Evolutionary conservation across 2,888 invertebrate species (phyloP).

Genomic region (Xestobium rufovillosum): DNA sequence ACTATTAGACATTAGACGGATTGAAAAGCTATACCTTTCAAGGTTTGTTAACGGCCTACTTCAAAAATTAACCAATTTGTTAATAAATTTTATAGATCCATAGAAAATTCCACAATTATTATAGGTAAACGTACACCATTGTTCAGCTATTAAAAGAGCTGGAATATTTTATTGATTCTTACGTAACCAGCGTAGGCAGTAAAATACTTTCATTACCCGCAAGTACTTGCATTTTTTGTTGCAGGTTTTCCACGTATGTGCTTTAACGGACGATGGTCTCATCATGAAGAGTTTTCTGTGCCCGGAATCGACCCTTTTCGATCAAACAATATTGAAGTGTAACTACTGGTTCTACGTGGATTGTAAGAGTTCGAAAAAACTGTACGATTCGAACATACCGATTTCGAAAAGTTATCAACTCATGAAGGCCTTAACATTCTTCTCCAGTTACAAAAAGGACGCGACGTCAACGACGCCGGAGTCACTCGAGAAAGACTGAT

Average conservation of each 20-base stretch:
- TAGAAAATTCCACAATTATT: no score
- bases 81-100: no score
- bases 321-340: constrained; percentile 84
- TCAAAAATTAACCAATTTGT: no score
- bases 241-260: constrained; percentile 87
- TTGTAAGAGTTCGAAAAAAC: constrained; percentile 69
- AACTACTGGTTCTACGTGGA: constrained; percentile 95
- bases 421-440: constrained; percentile 84
- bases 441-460: constrained; percentile 74
- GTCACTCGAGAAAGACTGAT: constrained; percentile 28
- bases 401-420: constrained; percentile 87
- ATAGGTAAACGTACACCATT: no score
- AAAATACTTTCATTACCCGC: no score
- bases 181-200: no score
- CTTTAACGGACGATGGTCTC: constrained; percentile 78
- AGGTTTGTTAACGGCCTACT: no score
- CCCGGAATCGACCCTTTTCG: constrained; percentile 84
- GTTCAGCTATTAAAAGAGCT: no score
- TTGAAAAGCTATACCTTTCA: no score
- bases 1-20: no score
- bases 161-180: no score
- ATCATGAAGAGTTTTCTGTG: constrained; percentile 89
- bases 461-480: constrained; percentile 23
- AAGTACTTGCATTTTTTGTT: constrained; percentile 30
- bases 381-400: constrained; percentile 85